Conservation (phyloP, 2,113 vertebrate genomes). For the Nyctereutes procyonoides region DNA sequence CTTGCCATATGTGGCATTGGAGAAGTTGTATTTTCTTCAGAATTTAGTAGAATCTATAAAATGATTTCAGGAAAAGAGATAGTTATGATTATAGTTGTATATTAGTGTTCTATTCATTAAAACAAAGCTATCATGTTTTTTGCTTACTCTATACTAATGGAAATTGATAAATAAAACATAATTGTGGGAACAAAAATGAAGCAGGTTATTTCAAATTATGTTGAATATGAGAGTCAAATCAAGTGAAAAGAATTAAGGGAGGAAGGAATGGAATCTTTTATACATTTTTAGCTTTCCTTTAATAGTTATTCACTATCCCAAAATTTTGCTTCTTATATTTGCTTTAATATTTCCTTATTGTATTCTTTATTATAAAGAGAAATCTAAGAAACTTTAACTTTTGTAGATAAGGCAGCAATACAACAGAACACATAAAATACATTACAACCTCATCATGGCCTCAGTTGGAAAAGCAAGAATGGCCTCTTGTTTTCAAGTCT, state of each 20-base stretch:
- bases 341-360: conserved; percentile 9
- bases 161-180: neutral
- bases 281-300: neutral
- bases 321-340: neutral
- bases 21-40: neutral
- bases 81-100: neutral
- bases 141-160: neutral
- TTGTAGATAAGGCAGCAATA: neutral
- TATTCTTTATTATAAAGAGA: neutral
- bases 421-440: neutral
- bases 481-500: neutral
- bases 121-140: conserved; percentile 31
- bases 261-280: neutral
- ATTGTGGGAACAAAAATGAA: neutral
- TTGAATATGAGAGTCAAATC: neutral
- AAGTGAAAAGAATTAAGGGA: conserved; percentile 33
- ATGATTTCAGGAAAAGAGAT: neutral
- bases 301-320: neutral
- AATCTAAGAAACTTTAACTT: neutral
- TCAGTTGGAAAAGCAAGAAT: neutral
- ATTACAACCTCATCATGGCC: neutral
- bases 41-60: neutral
- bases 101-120: neutral
- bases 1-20: neutral
- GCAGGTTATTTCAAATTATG: neutral